Percentiles rank a stretch among this genome's conserved stretches.
phyloP scores from a whole-genome alignment of 2,888 invertebrate genomes.

The Ceraclea dissimilis region DNA sequence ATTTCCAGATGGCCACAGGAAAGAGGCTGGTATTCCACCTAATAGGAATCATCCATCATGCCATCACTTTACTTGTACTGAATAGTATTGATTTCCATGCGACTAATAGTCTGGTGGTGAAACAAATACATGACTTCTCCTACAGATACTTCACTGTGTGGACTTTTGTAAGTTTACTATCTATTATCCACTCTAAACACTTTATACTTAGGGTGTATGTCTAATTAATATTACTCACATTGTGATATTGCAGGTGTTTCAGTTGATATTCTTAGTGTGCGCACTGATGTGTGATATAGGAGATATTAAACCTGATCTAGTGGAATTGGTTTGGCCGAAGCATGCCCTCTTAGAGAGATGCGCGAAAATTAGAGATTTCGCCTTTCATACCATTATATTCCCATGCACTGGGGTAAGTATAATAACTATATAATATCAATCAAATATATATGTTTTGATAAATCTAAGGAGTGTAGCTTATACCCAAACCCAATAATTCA shows the following conservation, averaged over 20 bases:
- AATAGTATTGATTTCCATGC: slow-evolving; percentile 9
- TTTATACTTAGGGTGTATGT: no score
- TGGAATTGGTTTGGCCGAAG: slow-evolving; percentile 6
- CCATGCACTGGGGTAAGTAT: slow-evolving; percentile 20
- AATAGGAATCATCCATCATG: slow-evolving; percentile 15
- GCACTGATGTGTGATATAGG: slow-evolving; percentile 17
- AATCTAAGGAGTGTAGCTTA: no score
- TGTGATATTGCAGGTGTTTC: slow-evolving; percentile 15
- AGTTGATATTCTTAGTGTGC: slow-evolving; percentile 16
- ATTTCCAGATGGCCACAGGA: slow-evolving; percentile 10
- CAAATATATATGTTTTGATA: background rate
- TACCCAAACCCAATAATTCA: no score
- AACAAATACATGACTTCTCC: slow-evolving; percentile 19
- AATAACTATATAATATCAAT: background rate
- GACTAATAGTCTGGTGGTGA: slow-evolving; percentile 5
- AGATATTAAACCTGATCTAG: slow-evolving; percentile 14
- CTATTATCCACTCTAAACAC: no score
- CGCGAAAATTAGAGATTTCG: slow-evolving; percentile 14
- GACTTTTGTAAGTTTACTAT: slow-evolving; percentile 21
- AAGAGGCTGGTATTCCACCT: slow-evolving; percentile 15
- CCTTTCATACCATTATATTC: slow-evolving; percentile 21
- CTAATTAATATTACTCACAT: no score
- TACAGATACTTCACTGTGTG: slow-evolving; percentile 19
- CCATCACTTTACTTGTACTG: slow-evolving; percentile 4
- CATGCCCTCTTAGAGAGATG: slow-evolving; percentile 9